Conservation (phyloP, 1,140 invertebrate species). For the Drosophila trapezifrons region DNA sequence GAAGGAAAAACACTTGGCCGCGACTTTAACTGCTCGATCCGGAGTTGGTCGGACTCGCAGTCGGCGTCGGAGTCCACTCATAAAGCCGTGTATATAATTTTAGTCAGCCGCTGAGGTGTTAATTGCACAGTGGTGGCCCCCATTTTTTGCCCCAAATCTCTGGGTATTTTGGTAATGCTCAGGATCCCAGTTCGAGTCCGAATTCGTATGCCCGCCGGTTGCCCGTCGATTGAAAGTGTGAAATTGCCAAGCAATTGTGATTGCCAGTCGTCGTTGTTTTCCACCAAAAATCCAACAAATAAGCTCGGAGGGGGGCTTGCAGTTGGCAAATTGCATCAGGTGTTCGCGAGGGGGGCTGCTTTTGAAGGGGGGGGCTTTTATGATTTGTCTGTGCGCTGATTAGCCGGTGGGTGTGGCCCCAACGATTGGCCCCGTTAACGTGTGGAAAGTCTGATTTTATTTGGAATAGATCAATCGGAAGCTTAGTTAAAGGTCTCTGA, state of each 20-base stretch:
- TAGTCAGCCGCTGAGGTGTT: constrained; percentile 71
- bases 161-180: constrained; percentile 45
- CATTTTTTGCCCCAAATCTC: constrained; percentile 18
- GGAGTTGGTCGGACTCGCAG: background rate
- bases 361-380: constrained; percentile 45
- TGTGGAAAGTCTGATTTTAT: constrained; percentile 24
- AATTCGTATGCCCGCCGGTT: constrained; percentile 56
- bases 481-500: constrained; percentile 9
- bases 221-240: constrained; percentile 74
- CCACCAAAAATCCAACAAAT: constrained; percentile 23
- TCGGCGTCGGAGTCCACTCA: constrained; percentile 46
- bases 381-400: constrained; percentile 76
- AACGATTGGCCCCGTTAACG: constrained; percentile 68
- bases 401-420: constrained; percentile 68
- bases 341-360: constrained; percentile 37
- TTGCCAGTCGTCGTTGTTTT: constrained; percentile 54
- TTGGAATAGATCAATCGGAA: constrained; percentile 15
- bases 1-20: constrained; percentile 52
- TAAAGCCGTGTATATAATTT: constrained; percentile 65
- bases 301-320: constrained; percentile 35
- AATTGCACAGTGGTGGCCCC: constrained; percentile 77
- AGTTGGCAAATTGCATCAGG: constrained; percentile 78
- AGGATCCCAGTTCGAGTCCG: constrained; percentile 17
- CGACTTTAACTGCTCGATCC: constrained; percentile 19
- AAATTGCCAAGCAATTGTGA: constrained; percentile 81